Conservation (phyloP, 2,113 vertebrate species). For the Thunnus thynnus region DNA sequence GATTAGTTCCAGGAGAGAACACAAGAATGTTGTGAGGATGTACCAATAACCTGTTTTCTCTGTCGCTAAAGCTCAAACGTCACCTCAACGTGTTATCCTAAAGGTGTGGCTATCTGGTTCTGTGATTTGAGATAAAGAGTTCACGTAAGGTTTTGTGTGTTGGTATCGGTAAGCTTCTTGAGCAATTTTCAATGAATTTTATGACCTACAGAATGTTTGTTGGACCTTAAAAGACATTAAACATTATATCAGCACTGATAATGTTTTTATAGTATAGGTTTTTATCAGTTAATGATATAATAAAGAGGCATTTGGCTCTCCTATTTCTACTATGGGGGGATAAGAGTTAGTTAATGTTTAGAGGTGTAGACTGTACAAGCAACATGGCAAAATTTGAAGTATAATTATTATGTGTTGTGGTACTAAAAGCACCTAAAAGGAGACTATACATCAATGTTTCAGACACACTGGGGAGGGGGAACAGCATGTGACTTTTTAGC, state of each 20-base stretch:
- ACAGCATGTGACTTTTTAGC: constrained; percentile 4
- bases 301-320: background rate
- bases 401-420: background rate
- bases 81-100: background rate
- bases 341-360: background rate
- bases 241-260: background rate
- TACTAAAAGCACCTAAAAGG: no score
- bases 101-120: constrained; percentile 1
- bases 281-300: background rate
- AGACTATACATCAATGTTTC: background rate
- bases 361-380: no score
- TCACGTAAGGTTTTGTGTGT: background rate
- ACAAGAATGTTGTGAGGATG: background rate
- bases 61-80: background rate
- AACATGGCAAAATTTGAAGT: background rate
- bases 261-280: background rate
- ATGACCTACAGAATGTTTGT: background rate
- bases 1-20: background rate
- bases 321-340: background rate
- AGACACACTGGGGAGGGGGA: background rate
- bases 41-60: background rate
- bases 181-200: background rate
- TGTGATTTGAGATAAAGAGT: background rate
- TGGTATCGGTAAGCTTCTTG: background rate
- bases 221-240: background rate